phyloP scores from a whole-genome alignment of 2,113 vertebrate genomes.

The Saguinus imperator region DNA sequence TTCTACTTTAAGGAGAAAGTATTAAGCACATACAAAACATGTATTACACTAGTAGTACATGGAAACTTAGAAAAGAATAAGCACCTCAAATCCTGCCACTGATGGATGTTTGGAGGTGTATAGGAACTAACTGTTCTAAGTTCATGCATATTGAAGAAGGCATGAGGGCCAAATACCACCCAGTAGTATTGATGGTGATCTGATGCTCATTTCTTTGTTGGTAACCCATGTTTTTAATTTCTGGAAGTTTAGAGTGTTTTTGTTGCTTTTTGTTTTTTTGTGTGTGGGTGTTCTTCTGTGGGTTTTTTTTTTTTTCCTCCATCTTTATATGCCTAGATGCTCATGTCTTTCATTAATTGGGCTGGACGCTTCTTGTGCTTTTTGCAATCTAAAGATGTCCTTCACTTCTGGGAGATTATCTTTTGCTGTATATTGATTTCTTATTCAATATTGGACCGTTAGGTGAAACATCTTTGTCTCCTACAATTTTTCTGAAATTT shows the following conservation, averaged over 20 bases:
- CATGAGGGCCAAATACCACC: not conserved
- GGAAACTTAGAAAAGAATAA: not conserved
- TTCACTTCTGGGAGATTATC: not conserved
- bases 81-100: not conserved
- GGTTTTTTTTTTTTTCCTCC: not conserved
- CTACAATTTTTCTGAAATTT: not conserved
- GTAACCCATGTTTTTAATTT: not conserved
- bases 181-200: not conserved
- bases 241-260: not conserved
- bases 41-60: not conserved
- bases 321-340: not conserved
- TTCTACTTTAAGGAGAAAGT: not conserved
- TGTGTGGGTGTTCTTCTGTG: too few species aligned
- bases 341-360: not conserved
- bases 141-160: not conserved
- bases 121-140: not conserved
- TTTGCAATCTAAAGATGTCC: not conserved
- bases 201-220: conserved; percentile 7
- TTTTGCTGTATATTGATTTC: not conserved
- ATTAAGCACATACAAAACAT: not conserved
- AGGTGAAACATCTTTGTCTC: not conserved
- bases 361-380: not conserved
- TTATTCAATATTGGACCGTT: not conserved
- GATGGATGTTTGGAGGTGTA: not conserved
- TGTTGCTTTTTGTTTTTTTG: not conserved